Base-by-base conservation (phyloP, 1,140 invertebrate genomes). In the Orussus abietinus region DNA sequence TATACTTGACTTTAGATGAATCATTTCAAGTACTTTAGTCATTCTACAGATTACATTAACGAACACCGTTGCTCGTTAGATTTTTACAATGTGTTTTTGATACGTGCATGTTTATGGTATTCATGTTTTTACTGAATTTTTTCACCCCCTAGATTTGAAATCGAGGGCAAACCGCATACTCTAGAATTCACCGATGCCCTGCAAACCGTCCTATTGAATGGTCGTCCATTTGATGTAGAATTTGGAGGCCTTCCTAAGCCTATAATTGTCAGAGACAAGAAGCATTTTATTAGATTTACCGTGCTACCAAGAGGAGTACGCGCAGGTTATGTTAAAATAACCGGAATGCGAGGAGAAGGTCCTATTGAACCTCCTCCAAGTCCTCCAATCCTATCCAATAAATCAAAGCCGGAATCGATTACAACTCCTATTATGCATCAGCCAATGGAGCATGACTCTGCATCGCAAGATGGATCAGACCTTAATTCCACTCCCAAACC, bases 221-320 rank as follows among this genome's bases (percentile, higher is more conserved):
- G 90, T 28, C 77, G 82, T 52, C 82, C 86, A 1, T 90, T 91
- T 60, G 80, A 84, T 60, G 81, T 88, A 2, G 84, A 92, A 46
- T 97, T 95, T 75, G 94, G 93, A 32, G 94, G 92, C 6, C 75
- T 95, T 26, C 92, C 93, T 0, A 90, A 92, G 57, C 84, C 91
- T 1, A 84, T 95, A 37, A 78, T 85, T 35, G 77, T 96, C 17
- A 80, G 83, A 14, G 85, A 83, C 12, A 82, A 83, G 44, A 86
- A 86, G 48, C 88, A 92, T 66, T 92, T 87, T 52, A 80, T 98
- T 13, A 75, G 90, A 20, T 83, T 95, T 47, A 79, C 86, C 0
- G 84, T 86, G 1, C 69, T 94, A 35, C 88, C 92, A 0, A 80
- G 83, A 35, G 83, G 85, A 15, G 74, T 87, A 2, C 76, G 75